A percentile compares a stretch with the other conserved stretches of the same genome.
These are phyloP conservation scores for Microtus obscurus DNA, from an alignment of 2,797 vertebrate species.

Conservation along the genomic window DNA sequence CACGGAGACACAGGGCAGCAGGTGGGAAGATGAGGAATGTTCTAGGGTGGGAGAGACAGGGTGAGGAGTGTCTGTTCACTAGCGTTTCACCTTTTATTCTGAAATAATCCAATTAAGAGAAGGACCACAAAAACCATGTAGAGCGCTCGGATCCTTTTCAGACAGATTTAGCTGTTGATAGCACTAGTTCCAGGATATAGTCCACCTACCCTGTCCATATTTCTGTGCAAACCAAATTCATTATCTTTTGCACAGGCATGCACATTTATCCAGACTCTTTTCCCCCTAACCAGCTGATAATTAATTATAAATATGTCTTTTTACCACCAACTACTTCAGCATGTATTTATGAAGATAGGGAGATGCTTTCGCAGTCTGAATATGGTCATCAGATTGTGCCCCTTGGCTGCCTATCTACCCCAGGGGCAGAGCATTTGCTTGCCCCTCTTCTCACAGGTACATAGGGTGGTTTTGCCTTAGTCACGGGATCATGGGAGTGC, in stretches of 20 bases:
- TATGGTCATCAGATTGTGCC: neutral
- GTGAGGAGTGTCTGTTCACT: neutral
- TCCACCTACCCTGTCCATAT: neutral
- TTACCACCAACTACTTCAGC: neutral
- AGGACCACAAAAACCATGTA: neutral
- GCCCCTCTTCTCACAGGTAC: neutral
- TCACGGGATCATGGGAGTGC: neutral
- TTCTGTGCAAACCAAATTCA: neutral
- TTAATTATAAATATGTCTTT: neutral
- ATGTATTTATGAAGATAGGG: neutral
- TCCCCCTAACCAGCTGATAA: neutral
- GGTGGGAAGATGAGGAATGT: slow-evolving; percentile 5
- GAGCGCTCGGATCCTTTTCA: neutral
- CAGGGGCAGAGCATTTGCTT: too few relatives aligned
- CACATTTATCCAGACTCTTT: neutral
- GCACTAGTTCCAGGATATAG: neutral
- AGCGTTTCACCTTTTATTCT: neutral
- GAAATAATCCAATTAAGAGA: neutral
- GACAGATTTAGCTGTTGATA: neutral
- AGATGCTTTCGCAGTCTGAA: neutral
- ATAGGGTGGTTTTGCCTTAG: neutral
- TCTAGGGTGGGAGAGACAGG: neutral
- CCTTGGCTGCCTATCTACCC: neutral
- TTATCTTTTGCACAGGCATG: rapidly evolving
- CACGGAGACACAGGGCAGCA: slow-evolving; percentile 20